Base-by-base conservation (phyloP, 2,113 vertebrate genomes). In the Proteles cristata region DNA sequence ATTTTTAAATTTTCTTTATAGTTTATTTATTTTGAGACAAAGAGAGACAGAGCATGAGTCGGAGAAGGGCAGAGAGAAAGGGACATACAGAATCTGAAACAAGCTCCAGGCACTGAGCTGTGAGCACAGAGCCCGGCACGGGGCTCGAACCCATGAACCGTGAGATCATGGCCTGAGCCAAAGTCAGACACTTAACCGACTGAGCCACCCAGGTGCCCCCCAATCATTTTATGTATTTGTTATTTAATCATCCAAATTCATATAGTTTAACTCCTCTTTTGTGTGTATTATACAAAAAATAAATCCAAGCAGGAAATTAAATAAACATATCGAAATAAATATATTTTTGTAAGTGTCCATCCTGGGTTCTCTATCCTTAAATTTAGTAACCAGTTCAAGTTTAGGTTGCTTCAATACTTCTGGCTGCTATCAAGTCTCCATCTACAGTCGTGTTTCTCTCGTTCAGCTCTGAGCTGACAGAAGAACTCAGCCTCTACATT, bases 401-500 rank as follows among this genome's bases (percentile, higher is more conserved):
- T 79, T 39, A 83, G 39, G 68, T 48, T 97, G 79, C 83, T 90
- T 93, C 63, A 90, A 69, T 68, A 83, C 93, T 91, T 91, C 96
- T 90, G 90, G 98, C 97, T 95, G 94, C 98, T 99, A 99, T 8
- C 99, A 99, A 0, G 99, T 99, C 99, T 99, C 99, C 99, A 99
- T 99, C 99, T 99, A 99, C 99, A 99, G 94, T 99, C 99, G 88
- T 99, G 99, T 98, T 99, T 99, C 99, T 99, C 99, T 98, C 99
- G 98, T 98, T 99, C 99, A 95, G 99, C 99, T 98, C 99, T 99
- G 97, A 99, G 97, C 94, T 99, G 99, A 98, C 99, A 99, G 81
- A 99, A 99, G 98, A 99, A 99, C 98, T 99, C 99, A 95, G 99
- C 99, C 93, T 99, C 99, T 45, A 99, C 99, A 4, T 99, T 99